A percentile compares a stretch with the other conserved stretches of the same genome.
Conservation (phyloP, 2,797 vertebrate species). For the Oreochromis grahami region DNA sequence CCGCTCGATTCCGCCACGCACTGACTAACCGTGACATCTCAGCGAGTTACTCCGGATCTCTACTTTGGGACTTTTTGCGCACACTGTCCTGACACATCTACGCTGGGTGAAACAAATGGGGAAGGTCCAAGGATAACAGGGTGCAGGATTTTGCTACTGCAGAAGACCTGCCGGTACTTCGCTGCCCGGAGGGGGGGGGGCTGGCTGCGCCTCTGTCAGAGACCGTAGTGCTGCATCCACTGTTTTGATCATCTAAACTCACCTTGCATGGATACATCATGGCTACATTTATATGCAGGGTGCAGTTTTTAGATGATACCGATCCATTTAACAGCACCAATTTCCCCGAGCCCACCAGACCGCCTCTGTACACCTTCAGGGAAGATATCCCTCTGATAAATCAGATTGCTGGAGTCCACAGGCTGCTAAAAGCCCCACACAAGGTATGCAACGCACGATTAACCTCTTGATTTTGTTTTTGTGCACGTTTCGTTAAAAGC, state of each 20-base stretch:
- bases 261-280: slow-evolving; percentile 84
- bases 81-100: slow-evolving; percentile 33
- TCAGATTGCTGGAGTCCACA: slow-evolving; percentile 88
- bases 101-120: slow-evolving; percentile 57
- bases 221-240: slow-evolving; percentile 54
- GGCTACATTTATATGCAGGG: slow-evolving; percentile 87
- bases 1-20: slow-evolving; percentile 21
- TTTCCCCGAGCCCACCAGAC: slow-evolving; percentile 91
- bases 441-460: slow-evolving; percentile 76
- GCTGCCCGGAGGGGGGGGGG: background rate
- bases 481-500: background rate
- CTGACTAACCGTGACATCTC: slow-evolving; percentile 20
- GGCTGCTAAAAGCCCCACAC: slow-evolving; percentile 88
- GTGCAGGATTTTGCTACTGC: slow-evolving; percentile 64
- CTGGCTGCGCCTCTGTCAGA: slow-evolving; percentile 47
- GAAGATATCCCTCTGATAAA: slow-evolving; percentile 88
- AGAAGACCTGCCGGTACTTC: slow-evolving; percentile 59
- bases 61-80: slow-evolving; percentile 19
- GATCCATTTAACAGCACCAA: slow-evolving; percentile 95
- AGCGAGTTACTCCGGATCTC: slow-evolving; percentile 26
- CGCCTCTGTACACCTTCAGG: slow-evolving; percentile 87
- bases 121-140: slow-evolving; percentile 63
- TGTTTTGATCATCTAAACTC: slow-evolving; percentile 49
- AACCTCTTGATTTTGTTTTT: background rate
- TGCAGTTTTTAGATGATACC: slow-evolving; percentile 94